Percentiles rank a stretch among this genome's conserved stretches.
Conservation (phyloP, 1,140 invertebrate species). For the Dendroctonus ponderosae region DNA sequence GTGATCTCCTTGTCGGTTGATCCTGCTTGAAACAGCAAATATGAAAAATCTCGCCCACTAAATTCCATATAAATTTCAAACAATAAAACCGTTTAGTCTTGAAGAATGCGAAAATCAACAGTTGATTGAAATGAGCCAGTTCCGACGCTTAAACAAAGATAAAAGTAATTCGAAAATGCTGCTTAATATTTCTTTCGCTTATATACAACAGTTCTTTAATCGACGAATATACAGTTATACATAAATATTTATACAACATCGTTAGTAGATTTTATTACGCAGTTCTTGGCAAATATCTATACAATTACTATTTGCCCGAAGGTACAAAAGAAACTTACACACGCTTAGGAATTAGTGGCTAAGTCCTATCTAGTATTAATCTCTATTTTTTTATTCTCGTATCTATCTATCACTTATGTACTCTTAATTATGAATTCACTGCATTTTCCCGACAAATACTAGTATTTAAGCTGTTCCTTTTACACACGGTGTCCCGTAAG, state of each 20-base stretch:
- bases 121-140: too few species aligned
- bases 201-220: background rate
- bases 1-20: too few species aligned
- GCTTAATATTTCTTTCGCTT: constrained; percentile 12
- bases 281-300: constrained; percentile 28
- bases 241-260: constrained; percentile 19
- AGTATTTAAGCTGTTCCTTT: too few species aligned
- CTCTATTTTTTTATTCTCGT: constrained; percentile 7
- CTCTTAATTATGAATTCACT: background rate
- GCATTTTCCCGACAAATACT: background rate
- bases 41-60: too few species aligned
- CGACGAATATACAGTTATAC: background rate
- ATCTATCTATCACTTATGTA: background rate
- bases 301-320: constrained; percentile 14
- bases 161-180: too few species aligned
- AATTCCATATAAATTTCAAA: too few species aligned
- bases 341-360: constrained; percentile 11
- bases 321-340: constrained; percentile 16
- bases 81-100: too few species aligned
- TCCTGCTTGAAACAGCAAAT: too few species aligned
- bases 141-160: too few species aligned
- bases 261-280: constrained; percentile 30
- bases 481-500: too few species aligned
- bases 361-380: background rate
- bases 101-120: too few species aligned